These are phyloP conservation scores for Bugula neritina DNA, from an alignment of 2,888 invertebrate species.

Conservation along the genomic window DNA sequence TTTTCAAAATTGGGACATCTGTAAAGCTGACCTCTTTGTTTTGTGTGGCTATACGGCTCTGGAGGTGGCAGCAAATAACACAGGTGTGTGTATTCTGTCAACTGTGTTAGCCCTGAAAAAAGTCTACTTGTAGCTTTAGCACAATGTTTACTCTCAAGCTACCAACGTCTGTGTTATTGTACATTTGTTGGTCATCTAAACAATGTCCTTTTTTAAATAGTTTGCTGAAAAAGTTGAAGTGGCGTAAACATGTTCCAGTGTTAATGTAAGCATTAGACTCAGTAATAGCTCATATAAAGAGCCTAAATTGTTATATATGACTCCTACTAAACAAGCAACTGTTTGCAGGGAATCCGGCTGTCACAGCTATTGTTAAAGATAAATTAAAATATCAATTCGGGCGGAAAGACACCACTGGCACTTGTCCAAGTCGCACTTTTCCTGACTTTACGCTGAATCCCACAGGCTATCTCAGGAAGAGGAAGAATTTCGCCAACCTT, in stretches of 20 bases:
- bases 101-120: no score
- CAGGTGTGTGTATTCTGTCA: background rate
- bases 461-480: background rate
- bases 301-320: no score
- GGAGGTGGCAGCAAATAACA: background rate
- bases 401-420: background rate
- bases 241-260: no score
- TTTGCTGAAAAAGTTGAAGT: no score
- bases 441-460: background rate
- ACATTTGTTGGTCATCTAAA: no score
- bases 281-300: no score
- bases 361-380: background rate
- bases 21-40: background rate
- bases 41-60: background rate
- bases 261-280: no score
- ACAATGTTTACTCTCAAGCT: no score
- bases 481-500: background rate
- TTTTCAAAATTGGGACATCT: background rate
- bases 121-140: no score
- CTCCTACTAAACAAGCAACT: no score
- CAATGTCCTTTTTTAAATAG: no score
- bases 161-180: no score
- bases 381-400: background rate
- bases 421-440: background rate
- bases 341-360: background rate